Base-by-base conservation (phyloP, 1,140 invertebrate species). In the Drosophila takahashii region DNA sequence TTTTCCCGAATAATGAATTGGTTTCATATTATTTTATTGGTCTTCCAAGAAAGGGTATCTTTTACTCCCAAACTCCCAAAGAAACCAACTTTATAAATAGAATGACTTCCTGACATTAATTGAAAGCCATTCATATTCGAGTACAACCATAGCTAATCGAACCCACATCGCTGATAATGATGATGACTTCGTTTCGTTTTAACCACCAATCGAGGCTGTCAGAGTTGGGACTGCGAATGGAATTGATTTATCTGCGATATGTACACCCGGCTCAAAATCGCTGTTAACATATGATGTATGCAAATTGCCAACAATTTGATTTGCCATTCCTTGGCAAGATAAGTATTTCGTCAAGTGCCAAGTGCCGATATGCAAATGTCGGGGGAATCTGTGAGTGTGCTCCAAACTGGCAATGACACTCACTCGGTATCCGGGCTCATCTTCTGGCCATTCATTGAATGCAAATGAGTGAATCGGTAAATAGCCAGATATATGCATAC, bases 281-380 rank as follows among this genome's bases (percentile, higher is more conserved):
- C 69, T 72, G 66, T 59, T 56, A 77, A 74, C 79, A 86, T 74
- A 60, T 73, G 77, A 69, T 66, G 79, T 85, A 86, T 85, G 81
- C 81, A 85, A 85, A 85, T 81, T 85, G 73, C 81, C 81, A 86
- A 74, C 81, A 85, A 74, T 86, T 86, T 86, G 81, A 81, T 86
- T 86, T 85, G 77, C 81, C 81, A 66, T 86, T 77, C 67, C 67
- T 57, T 34, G 73, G 60, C 73, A 69, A 65, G 70, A 83, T 70
- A 79, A 58, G 58, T 57, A 71, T 70, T 67, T 47, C 56, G 71
- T 62, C 76, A 84, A 83, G 80, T 83, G 80, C 44, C 60, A 67
- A 83, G 80, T 83, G 80, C 44, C 60, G 60, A 79, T 73, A 80
- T 77, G 83, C 54, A 77, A 81, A 77, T 74, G 36, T 11, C 54